phyloP scores from a whole-genome alignment of 2,888 invertebrate genomes.

The Eilema caniola region DNA sequence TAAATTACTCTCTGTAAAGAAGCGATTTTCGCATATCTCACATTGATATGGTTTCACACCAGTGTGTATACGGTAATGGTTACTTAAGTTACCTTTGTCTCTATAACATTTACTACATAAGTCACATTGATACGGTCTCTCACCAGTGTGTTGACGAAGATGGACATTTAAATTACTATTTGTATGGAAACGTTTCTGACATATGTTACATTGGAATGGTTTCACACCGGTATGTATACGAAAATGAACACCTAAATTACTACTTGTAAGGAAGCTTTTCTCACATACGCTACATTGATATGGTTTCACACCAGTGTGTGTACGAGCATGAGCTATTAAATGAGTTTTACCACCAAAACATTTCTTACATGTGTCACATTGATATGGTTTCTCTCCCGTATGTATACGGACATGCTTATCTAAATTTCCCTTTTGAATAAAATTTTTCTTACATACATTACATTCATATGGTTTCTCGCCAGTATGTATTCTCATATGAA shows the following conservation, averaged over 20 bases:
- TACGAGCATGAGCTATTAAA: neutral
- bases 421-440: slow-evolving; percentile 5
- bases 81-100: neutral
- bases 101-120: slow-evolving; percentile 9
- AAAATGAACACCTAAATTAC: slow-evolving; percentile 9
- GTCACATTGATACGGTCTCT: slow-evolving; percentile 12
- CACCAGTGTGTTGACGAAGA: slow-evolving; percentile 12
- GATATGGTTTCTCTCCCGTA: slow-evolving; percentile 3
- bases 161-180: slow-evolving; percentile 7
- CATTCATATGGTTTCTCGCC: slow-evolving; percentile 7
- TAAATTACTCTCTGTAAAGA: neutral
- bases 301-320: slow-evolving; percentile 9
- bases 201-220: slow-evolving; percentile 9
- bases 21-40: neutral
- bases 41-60: slow-evolving; percentile 11
- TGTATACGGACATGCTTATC: slow-evolving; percentile 6
- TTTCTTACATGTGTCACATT: slow-evolving; percentile 12
- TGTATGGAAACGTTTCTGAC: neutral
- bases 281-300: slow-evolving; percentile 12
- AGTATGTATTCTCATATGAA: neutral
- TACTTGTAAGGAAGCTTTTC: neutral
- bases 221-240: slow-evolving; percentile 12
- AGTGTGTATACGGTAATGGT: slow-evolving; percentile 11
- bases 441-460: slow-evolving; percentile 5
- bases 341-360: neutral